These are phyloP conservation scores for Drosophila melanica DNA, from an alignment of 1,140 invertebrate genomes.

Conservation along the genomic window DNA sequence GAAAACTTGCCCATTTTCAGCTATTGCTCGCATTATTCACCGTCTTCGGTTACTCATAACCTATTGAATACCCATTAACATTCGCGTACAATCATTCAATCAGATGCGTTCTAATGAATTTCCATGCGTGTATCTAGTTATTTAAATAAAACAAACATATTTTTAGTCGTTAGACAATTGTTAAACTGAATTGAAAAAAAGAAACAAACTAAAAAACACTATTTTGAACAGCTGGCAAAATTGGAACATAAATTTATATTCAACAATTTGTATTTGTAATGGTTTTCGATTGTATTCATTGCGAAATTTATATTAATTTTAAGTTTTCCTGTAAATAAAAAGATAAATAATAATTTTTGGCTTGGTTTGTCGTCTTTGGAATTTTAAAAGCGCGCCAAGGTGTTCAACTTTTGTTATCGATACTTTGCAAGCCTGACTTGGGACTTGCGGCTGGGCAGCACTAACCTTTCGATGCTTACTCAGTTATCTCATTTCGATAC, in stretches of 20 bases:
- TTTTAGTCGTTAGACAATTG: conserved; percentile 83
- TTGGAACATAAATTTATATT: conserved; percentile 47
- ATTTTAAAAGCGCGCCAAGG: conserved; percentile 8
- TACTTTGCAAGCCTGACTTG: neutral
- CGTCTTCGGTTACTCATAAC: conserved; percentile 14
- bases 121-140: conserved; percentile 83
- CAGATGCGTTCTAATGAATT: conserved; percentile 76
- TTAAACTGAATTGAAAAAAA: conserved; percentile 63
- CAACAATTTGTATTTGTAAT: conserved; percentile 52
- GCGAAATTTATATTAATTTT: conserved; percentile 62
- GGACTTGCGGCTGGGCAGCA: neutral
- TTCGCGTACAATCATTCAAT: conserved; percentile 75
- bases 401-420: conserved; percentile 3
- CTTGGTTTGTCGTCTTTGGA: neutral
- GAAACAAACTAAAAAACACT: conserved; percentile 19
- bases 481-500: neutral
- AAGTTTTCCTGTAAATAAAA: conserved; percentile 82
- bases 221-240: conserved; percentile 35
- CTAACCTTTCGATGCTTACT: neutral
- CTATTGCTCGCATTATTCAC: conserved; percentile 6
- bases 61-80: conserved; percentile 57
- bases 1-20: conserved; percentile 14
- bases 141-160: conserved; percentile 80
- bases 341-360: conserved; percentile 51
- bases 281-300: conserved; percentile 55